These are phyloP conservation scores for Pholis gunnellus DNA, from an alignment of 2,113 vertebrate species.

Conservation along the genomic window DNA sequence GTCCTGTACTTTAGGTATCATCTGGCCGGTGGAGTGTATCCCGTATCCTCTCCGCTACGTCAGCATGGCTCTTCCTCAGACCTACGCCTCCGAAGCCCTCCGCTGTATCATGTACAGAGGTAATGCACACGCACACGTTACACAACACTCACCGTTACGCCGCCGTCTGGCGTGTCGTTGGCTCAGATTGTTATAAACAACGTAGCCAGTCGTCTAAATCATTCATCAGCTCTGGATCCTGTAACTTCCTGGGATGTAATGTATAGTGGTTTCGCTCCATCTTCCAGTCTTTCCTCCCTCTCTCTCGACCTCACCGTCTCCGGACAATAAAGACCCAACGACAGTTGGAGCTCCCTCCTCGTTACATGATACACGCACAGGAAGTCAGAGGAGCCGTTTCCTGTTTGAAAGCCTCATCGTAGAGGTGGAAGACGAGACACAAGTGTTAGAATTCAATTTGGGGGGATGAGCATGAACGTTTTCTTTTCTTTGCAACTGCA, in stretches of 20 bases:
- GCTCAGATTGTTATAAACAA: slow-evolving; percentile 12
- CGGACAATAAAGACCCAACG: slow-evolving; percentile 26
- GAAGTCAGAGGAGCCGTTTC: slow-evolving; percentile 56
- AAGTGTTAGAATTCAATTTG: neutral
- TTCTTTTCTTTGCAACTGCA: too few species aligned
- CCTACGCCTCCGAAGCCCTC: slow-evolving; percentile 85
- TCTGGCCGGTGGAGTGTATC: slow-evolving; percentile 88
- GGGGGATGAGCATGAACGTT: neutral
- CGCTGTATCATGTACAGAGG: slow-evolving; percentile 87
- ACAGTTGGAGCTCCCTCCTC: neutral
- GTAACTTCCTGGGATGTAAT: slow-evolving; percentile 41
- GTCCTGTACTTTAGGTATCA: slow-evolving; percentile 76
- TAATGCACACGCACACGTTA: slow-evolving; percentile 54
- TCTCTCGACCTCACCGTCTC: neutral
- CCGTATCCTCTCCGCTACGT: slow-evolving; percentile 85
- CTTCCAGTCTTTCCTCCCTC: neutral
- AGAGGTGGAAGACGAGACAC: slow-evolving; percentile 4
- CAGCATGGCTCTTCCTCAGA: slow-evolving; percentile 85
- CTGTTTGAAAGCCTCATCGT: slow-evolving; percentile 34
- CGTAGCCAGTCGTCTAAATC: slow-evolving; percentile 49
- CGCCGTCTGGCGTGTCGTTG: neutral
- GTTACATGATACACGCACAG: slow-evolving; percentile 31
- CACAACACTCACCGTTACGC: slow-evolving; percentile 32
- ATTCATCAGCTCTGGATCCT: slow-evolving; percentile 53
- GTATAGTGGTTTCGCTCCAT: slow-evolving; percentile 29